Evolutionary conservation across 1,140 invertebrate species (phyloP).

Genomic region (Arion vulgaris): DNA sequence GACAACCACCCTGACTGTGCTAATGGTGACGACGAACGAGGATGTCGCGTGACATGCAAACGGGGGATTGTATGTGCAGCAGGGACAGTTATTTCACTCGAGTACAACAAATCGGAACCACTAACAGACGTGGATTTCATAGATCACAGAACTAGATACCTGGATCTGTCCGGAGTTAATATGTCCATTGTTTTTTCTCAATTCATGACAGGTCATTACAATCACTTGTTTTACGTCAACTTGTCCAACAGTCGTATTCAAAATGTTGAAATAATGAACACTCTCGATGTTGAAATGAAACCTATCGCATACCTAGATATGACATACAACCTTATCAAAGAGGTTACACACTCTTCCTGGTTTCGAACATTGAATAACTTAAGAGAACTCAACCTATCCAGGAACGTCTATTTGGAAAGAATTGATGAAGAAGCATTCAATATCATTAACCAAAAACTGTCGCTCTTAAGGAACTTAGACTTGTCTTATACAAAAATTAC

Average conservation of each 20-base stretch:
- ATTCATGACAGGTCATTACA: not conserved
- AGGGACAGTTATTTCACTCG: too few species aligned
- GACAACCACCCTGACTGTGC: too few species aligned
- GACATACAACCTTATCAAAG: not conserved
- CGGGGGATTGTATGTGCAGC: too few species aligned
- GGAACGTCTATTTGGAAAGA: not conserved
- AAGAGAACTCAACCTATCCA: not conserved
- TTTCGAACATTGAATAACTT: not conserved
- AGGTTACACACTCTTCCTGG: not conserved
- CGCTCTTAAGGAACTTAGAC: not conserved
- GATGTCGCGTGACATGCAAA: too few species aligned
- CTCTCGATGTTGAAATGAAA: too few species aligned
- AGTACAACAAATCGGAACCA: not conserved
- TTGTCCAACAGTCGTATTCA: slow-evolving; percentile 1
- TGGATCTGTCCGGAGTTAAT: slow-evolving; percentile 6
- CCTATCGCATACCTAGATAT: not conserved
- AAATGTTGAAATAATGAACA: not conserved
- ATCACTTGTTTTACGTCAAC: not conserved
- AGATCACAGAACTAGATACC: not conserved
- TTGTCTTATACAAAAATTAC: slow-evolving; percentile 19
- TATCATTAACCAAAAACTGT: not conserved
- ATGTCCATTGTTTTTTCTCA: not conserved
- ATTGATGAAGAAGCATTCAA: slow-evolving; percentile 2
- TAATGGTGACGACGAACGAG: too few species aligned
- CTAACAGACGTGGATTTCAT: slow-evolving; percentile 1